phyloP scores from a whole-genome alignment of 2,797 vertebrate genomes.

The Heliangelus exortis region DNA sequence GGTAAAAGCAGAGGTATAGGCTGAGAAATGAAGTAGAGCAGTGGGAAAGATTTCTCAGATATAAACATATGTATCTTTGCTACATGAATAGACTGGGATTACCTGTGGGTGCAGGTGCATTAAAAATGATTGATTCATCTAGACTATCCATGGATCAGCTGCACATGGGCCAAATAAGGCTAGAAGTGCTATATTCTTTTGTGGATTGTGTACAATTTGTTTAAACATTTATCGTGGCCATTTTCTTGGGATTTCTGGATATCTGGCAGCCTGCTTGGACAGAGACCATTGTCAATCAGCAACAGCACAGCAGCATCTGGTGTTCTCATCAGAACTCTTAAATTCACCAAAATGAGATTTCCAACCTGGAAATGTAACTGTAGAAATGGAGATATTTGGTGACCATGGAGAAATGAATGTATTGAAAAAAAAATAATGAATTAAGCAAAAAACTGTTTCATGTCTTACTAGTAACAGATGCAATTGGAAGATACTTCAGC shows the following conservation, averaged over 20 bases:
- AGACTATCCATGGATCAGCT: neutral
- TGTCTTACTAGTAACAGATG: neutral
- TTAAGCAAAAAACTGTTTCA: neutral
- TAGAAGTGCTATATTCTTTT: neutral
- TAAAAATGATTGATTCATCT: neutral
- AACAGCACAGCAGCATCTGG: neutral
- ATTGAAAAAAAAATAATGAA: neutral
- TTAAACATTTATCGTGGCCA: neutral
- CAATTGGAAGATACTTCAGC: neutral
- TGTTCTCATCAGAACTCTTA: neutral
- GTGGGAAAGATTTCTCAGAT: neutral
- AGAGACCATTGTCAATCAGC: neutral
- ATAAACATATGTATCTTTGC: neutral
- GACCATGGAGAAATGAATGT: neutral
- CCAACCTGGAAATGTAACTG: neutral
- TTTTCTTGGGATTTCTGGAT: neutral
- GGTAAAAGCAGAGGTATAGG: neutral
- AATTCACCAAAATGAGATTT: neutral
- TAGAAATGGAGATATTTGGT: neutral
- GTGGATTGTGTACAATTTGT: neutral
- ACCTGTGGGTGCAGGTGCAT: neutral
- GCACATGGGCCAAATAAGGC: neutral
- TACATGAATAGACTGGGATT: neutral
- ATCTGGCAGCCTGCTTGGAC: neutral
- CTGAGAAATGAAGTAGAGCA: neutral